Base-by-base conservation (phyloP, 2,797 vertebrate genomes). In the Prunella strophiata region DNA sequence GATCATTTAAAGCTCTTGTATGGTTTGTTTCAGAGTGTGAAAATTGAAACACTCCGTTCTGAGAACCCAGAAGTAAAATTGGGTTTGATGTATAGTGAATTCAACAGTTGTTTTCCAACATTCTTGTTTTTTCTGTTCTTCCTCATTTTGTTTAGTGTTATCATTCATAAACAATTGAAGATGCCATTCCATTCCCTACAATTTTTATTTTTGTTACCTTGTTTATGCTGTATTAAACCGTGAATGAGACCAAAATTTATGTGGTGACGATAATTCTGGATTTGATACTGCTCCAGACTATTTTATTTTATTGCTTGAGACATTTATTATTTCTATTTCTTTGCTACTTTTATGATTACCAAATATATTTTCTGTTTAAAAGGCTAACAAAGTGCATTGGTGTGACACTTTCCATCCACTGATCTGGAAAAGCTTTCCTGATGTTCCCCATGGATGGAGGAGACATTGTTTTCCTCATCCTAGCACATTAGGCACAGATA, bases 11-110 rank as follows among this genome's bases (percentile, higher is more conserved):
- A 92, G 76, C 82, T 89, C 85, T 88, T 11, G 5, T 67, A 88
- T 94, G 94, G 76, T 94, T 96, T 96, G 79, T 42, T 96, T 95
- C 87, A 95, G 89, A 86, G 74, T 87, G 77, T 91, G 88, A 94
- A 95, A 96, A 95, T 91, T 82, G 93, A 96, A 96, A 89, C 2
- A 1, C 74, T 90, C 34, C 67, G n/a, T 79, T 94, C 67, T 54
- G 42, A 94, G 52, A 87, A 91, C 65, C 32, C 80, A 93, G 67
- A 86, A 96, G 80, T 93, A 73, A 93, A 93, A 93, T 73, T 85
- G 32, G 10, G 50, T 91, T 96, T 94, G 79, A 89, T 87, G 47
- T 86, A 61, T 82, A 82, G 77, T 0, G 7, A 79, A 63, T 48
- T 95, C 90, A 91, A 82, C 43, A 45, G 76, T 94, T 94, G 47